phyloP scores from a whole-genome alignment of 1,140 invertebrate genomes.

The Philotrypesis tridentata region DNA sequence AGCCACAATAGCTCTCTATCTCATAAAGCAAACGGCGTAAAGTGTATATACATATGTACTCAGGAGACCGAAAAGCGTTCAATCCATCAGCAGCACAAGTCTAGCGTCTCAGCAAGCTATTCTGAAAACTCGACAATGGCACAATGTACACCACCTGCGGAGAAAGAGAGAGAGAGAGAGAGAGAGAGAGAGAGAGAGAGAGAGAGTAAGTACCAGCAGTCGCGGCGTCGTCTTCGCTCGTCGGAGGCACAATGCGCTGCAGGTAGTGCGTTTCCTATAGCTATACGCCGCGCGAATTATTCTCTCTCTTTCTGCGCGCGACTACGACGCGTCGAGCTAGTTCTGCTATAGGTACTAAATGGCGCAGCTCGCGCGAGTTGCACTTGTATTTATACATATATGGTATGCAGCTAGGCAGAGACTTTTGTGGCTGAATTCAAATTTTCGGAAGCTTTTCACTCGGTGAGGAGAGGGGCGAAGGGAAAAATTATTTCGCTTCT shows the following conservation, averaged over 20 bases:
- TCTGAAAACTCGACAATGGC: background rate
- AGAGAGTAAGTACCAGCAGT: background rate
- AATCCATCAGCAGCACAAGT: background rate
- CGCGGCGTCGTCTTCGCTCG: background rate
- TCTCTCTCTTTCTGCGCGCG: background rate
- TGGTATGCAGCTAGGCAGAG: too few species aligned
- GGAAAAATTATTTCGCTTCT: too few species aligned
- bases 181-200: slow-evolving; percentile 4
- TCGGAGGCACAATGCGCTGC: background rate
- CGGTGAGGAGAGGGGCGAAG: too few species aligned
- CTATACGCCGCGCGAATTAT: background rate
- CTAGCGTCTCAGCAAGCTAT: background rate
- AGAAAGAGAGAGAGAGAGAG: background rate
- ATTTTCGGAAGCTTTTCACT: too few species aligned
- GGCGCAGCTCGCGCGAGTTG: background rate
- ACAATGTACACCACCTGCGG: background rate
- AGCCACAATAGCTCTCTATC: background rate
- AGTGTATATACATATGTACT: too few species aligned
- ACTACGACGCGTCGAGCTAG: background rate
- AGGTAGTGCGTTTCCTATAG: background rate
- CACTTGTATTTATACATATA: background rate
- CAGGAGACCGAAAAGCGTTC: background rate
- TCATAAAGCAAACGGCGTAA: background rate
- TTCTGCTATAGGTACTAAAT: background rate
- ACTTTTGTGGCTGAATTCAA: too few species aligned